Evolutionary conservation across 2,797 vertebrate species (phyloP).

Genomic region (Galaxias olidus): DNA sequence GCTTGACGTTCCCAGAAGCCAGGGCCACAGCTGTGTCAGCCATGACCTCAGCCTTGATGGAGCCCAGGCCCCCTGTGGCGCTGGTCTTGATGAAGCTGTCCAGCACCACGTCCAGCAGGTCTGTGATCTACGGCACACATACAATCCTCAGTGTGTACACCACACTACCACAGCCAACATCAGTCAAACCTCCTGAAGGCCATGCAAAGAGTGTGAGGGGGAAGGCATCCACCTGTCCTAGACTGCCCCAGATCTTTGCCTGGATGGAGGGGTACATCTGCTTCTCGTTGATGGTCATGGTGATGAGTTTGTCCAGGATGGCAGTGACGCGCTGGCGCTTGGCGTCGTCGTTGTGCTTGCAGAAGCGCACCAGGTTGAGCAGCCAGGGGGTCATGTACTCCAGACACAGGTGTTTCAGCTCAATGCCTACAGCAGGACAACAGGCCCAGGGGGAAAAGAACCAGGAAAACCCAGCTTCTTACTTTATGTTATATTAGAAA

Average conservation of each 20-base stretch:
- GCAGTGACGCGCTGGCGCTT: constrained; percentile 96
- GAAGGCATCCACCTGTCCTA: constrained; percentile 87
- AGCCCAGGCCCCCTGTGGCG: constrained; percentile 85
- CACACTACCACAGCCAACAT: neutral
- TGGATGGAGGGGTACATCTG: constrained; percentile 99
- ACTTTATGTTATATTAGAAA: no score
- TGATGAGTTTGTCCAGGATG: constrained; percentile 97
- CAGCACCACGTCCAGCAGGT: constrained; percentile 25
- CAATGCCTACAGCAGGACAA: constrained; percentile 86
- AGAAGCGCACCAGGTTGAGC: constrained; percentile 95
- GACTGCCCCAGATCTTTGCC: constrained; percentile 98
- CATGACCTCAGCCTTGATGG: constrained; percentile 89
- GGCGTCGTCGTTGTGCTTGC: constrained; percentile 97
- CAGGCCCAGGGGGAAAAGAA: neutral
- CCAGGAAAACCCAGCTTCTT: no score
- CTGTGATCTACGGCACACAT: constrained; percentile 23
- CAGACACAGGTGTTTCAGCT: constrained; percentile 95
- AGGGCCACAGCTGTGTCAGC: constrained; percentile 86
- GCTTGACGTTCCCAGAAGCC: constrained; percentile 86
- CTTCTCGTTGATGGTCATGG: constrained; percentile 99
- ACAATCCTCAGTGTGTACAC: neutral
- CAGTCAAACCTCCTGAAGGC: neutral
- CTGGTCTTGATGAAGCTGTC: constrained; percentile 69
- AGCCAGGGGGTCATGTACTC: constrained; percentile 99
- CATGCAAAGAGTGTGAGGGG: neutral